phyloP scores from a whole-genome alignment of 2,797 vertebrate species.

The Danionella dracula region DNA sequence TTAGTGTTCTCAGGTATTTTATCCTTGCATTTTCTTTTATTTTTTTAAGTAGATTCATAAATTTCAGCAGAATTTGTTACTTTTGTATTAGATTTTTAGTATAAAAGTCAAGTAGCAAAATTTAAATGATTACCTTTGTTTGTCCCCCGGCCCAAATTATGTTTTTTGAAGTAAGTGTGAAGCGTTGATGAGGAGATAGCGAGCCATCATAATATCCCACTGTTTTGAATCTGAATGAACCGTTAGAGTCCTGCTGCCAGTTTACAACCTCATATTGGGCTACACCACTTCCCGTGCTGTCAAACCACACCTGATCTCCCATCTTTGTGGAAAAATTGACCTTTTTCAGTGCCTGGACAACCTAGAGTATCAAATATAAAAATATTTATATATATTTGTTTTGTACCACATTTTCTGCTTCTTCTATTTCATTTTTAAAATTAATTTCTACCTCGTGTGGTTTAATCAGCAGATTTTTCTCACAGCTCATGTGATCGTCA shows the following conservation, averaged over 20 bases:
- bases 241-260: slow-evolving; percentile 59
- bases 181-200: slow-evolving; percentile 53
- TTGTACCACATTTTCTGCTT: too few relatives aligned
- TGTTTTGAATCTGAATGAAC: slow-evolving; percentile 58
- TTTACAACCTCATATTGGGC: slow-evolving; percentile 68
- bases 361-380: too few relatives aligned
- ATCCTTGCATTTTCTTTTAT: too few relatives aligned
- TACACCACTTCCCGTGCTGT: slow-evolving; percentile 58
- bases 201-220: slow-evolving; percentile 68
- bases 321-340: slow-evolving; percentile 62
- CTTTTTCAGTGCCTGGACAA: slow-evolving; percentile 58
- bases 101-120: too few relatives aligned
- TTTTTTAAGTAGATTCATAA: too few relatives aligned
- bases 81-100: too few relatives aligned
- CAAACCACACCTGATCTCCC: slow-evolving; percentile 64
- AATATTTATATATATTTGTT: not conserved
- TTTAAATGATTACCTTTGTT: slow-evolving; percentile 43
- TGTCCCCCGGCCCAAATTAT: slow-evolving; percentile 61
- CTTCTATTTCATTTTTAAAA: not conserved
- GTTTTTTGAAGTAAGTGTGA: slow-evolving; percentile 52
- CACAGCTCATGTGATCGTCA: slow-evolving; percentile 46
- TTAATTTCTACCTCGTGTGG: slow-evolving; percentile 57
- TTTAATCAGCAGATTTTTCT: slow-evolving; percentile 42
- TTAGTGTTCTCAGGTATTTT: too few relatives aligned
- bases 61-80: too few relatives aligned